These are phyloP conservation scores for Caloenas nicobarica DNA, from an alignment of 2,113 vertebrate genomes.

Conservation along the genomic window DNA sequence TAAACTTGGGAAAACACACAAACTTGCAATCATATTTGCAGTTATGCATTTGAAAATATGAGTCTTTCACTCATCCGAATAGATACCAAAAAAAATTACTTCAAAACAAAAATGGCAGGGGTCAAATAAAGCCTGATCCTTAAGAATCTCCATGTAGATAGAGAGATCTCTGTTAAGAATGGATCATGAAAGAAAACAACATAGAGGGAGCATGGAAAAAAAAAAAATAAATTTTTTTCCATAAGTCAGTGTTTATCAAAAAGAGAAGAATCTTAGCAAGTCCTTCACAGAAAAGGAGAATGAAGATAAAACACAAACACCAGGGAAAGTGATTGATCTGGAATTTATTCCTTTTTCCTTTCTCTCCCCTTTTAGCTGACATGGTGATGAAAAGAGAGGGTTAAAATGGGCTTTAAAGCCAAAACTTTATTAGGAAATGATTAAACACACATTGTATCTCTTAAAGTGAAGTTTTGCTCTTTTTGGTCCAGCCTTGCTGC, in stretches of 20 bases:
- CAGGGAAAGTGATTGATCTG: background rate
- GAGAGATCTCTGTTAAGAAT: background rate
- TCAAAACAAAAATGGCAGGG: background rate
- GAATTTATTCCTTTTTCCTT: background rate
- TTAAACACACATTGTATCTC: slow-evolving; percentile 1
- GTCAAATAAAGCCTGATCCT: background rate
- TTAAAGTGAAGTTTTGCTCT: background rate
- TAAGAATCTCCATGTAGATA: background rate
- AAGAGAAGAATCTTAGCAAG: background rate
- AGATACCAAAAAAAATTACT: background rate
- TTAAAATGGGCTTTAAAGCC: slow-evolving; percentile 14
- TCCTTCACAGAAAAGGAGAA: background rate
- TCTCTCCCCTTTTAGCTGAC: background rate
- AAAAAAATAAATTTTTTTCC: background rate
- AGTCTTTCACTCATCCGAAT: background rate
- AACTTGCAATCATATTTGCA: background rate
- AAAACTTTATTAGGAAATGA: background rate
- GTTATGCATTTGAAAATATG: background rate
- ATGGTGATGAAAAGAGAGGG: background rate
- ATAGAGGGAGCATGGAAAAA: background rate
- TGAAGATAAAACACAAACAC: background rate
- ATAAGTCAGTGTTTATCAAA: background rate
- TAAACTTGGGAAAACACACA: background rate
- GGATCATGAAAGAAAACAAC: background rate
- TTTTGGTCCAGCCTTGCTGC: background rate